Evolutionary conservation across 30 jellyfish, hydroid and myxozoan genomes (phyloP).

Genomic region (Chrysaora quinquecirrha): DNA sequence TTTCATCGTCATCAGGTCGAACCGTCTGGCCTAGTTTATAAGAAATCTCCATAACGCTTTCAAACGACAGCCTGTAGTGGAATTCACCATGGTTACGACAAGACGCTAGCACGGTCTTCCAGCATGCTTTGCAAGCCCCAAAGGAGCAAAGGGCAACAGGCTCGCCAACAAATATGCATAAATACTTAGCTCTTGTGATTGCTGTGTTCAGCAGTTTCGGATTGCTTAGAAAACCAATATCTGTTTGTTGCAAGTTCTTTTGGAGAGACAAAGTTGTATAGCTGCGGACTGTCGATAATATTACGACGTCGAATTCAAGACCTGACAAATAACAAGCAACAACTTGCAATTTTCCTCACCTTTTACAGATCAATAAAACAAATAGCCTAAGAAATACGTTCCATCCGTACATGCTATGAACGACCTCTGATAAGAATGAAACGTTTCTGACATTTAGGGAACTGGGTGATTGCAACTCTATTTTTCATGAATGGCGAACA

Average conservation of each 20-base stretch:
- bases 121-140: conserved; percentile 76
- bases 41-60: conserved; percentile 27
- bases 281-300: conserved; percentile 75
- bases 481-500: too few relatives aligned
- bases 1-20: neutral
- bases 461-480: too few relatives aligned
- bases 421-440: too few relatives aligned
- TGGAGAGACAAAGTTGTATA: conserved; percentile 10
- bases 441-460: too few relatives aligned
- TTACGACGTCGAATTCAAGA: conserved; percentile 69
- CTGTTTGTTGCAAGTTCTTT: neutral
- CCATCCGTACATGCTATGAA: too few relatives aligned
- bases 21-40: conserved; percentile 21
- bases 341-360: too few relatives aligned
- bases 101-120: conserved; percentile 67
- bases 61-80: conserved; percentile 39
- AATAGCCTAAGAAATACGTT: too few relatives aligned
- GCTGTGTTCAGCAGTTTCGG: conserved; percentile 85
- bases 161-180: conserved; percentile 59
- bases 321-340: conserved; percentile 44
- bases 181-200: conserved; percentile 76
- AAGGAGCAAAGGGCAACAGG: conserved; percentile 69
- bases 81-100: conserved; percentile 59
- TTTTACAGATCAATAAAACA: too few relatives aligned
- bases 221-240: conserved; percentile 64